Evolutionary conservation across 2,797 vertebrate genomes (phyloP).

Genomic region (Mormyrops attenuatus): DNA sequence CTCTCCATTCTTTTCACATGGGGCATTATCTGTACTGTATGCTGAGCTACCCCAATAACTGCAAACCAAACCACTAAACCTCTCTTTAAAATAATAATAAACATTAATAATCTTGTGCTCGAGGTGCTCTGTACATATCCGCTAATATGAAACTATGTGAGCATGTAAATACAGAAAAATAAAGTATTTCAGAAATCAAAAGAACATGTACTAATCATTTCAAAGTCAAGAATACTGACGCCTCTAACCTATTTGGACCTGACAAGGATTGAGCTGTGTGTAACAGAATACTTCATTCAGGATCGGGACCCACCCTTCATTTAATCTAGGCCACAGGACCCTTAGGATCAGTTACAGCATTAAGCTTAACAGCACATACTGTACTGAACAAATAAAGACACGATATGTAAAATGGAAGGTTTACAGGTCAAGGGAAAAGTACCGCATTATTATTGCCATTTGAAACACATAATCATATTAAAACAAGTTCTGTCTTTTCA

Average conservation of each 20-base stretch:
- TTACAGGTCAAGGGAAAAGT: not conserved
- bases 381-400: not conserved
- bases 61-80: not conserved
- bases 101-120: not conserved
- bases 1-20: not conserved
- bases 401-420: not conserved
- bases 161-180: conserved; percentile 3
- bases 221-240: not conserved
- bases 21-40: not conserved
- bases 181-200: not conserved
- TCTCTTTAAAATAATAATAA: not conserved
- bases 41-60: not conserved
- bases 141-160: conserved; percentile 6
- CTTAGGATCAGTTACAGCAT: not conserved
- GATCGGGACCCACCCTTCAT: not conserved
- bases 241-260: not conserved
- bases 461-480: not conserved
- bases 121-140: not conserved
- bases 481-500: conserved; percentile 3
- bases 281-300: not conserved
- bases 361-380: not conserved
- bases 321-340: not conserved
- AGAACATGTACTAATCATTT: not conserved
- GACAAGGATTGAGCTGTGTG: not conserved
- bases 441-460: not conserved